A percentile compares a stretch with the other conserved stretches of the same genome.
Evolutionary conservation across 2,113 vertebrate species (phyloP).

Genomic region (Crocuta crocuta): DNA sequence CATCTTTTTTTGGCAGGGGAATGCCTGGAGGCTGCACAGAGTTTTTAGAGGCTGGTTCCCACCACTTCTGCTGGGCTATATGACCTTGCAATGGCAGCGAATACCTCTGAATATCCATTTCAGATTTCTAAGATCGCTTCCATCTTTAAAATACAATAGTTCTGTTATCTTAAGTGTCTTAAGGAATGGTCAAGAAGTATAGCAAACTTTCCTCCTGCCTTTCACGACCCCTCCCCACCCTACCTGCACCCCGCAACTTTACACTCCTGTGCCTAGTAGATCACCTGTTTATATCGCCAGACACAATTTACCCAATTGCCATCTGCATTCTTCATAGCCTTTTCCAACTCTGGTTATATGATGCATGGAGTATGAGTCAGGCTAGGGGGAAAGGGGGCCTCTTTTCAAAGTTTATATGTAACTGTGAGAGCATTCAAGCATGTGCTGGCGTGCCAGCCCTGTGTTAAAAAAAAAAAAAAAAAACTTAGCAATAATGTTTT

Average conservation of each 20-base stretch:
- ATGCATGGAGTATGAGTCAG: slow-evolving; percentile 57
- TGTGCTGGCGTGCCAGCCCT: slow-evolving; percentile 82
- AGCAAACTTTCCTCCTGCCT: not conserved
- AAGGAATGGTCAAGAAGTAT: not conserved
- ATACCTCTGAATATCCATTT: not conserved
- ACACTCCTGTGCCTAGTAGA: not conserved
- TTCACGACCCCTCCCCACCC: not conserved
- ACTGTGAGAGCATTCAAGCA: slow-evolving; percentile 80
- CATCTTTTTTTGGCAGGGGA: not conserved
- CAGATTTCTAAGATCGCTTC: not conserved
- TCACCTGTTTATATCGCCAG: slow-evolving; percentile 57
- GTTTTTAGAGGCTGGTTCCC: not conserved
- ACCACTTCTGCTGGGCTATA: not conserved
- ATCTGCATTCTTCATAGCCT: slow-evolving; percentile 6
- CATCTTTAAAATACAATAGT: not conserved
- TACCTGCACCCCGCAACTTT: not conserved
- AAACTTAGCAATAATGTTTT: slow-evolving; percentile 80
- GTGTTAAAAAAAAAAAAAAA: slow-evolving; percentile 24
- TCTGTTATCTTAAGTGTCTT: not conserved
- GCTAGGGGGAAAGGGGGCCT: slow-evolving; percentile 74
- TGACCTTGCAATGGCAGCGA: not conserved
- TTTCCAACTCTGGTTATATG: slow-evolving; percentile 46
- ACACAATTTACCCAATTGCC: slow-evolving; percentile 70
- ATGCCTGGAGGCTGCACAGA: not conserved
- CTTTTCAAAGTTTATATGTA: slow-evolving; percentile 73